These are phyloP conservation scores for Virgularia gustaviana DNA, from an alignment of 92 coral and sea anemone genomes.

Conservation along the genomic window DNA sequence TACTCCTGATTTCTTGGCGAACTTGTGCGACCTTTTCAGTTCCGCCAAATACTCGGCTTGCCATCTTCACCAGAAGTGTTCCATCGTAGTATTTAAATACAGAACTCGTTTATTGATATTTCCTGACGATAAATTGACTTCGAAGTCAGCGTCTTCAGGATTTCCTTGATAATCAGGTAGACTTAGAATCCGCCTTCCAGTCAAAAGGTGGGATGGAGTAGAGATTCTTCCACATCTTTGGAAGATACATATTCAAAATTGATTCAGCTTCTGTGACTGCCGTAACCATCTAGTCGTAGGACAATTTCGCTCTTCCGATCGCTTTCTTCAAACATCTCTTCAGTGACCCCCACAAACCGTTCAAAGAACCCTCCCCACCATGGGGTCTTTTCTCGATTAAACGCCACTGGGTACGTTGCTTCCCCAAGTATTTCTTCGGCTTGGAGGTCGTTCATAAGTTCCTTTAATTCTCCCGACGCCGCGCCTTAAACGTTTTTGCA, in stretches of 20 bases:
- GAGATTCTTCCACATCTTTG: slow-evolving; percentile 54
- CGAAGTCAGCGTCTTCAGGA: slow-evolving; percentile 25
- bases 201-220: slow-evolving; percentile 58
- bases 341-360: slow-evolving; percentile 41
- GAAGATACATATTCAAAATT: slow-evolving; percentile 49
- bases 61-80: slow-evolving; percentile 63
- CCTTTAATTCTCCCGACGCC: no score
- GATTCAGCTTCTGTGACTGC: slow-evolving; percentile 48
- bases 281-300: slow-evolving; percentile 46
- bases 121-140: neutral
- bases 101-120: slow-evolving; percentile 40
- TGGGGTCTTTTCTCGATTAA: slow-evolving; percentile 56
- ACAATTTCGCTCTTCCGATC: slow-evolving; percentile 44
- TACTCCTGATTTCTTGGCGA: no score
- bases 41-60: slow-evolving; percentile 52
- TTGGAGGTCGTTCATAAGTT: no score
- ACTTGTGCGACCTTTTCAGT: slow-evolving; percentile 48
- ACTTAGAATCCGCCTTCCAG: slow-evolving; percentile 48
- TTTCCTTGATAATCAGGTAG: slow-evolving; percentile 29
- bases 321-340: slow-evolving; percentile 51
- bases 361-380: slow-evolving; percentile 65
- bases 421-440: slow-evolving; percentile 10
- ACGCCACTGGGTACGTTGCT: slow-evolving; percentile 48
- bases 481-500: no score
- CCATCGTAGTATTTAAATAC: slow-evolving; percentile 31